These are phyloP conservation scores for Leucosticte australis DNA, from an alignment of 2,113 vertebrate genomes.

Conservation along the genomic window DNA sequence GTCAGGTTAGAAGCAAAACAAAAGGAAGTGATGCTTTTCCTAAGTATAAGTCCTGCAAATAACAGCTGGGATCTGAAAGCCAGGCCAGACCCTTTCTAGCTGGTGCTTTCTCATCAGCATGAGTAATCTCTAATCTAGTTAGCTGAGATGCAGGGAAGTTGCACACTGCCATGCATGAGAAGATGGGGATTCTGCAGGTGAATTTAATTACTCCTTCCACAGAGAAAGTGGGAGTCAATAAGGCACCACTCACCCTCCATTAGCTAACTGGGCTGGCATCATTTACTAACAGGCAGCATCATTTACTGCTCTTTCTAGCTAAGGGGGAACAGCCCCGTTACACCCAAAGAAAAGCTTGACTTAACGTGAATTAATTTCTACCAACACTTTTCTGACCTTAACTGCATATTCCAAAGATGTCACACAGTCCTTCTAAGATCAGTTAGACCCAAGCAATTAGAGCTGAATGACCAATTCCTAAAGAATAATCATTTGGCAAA, in stretches of 20 bases:
- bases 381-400: neutral
- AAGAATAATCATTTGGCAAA: conserved; percentile 16
- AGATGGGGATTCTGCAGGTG: conserved; percentile 3
- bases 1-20: neutral
- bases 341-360: neutral
- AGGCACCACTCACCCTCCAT: neutral
- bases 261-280: neutral
- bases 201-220: conserved; percentile 13
- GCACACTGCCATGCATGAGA: neutral
- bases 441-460: conserved; percentile 25
- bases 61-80: neutral
- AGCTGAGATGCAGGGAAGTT: neutral
- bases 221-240: neutral
- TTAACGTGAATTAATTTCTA: neutral
- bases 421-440: neutral
- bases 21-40: neutral
- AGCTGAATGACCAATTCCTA: conserved; percentile 19
- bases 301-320: neutral
- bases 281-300: neutral
- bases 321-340: neutral
- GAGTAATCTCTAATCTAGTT: conserved; percentile 18
- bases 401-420: neutral
- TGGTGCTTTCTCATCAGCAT: neutral
- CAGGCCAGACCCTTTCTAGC: neutral
- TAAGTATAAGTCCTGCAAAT: neutral